A percentile compares a stretch with the other conserved stretches of the same genome.
Evolutionary conservation across 1,140 invertebrate genomes (phyloP).

Genomic region (Bombus haemorrhoidalis): DNA sequence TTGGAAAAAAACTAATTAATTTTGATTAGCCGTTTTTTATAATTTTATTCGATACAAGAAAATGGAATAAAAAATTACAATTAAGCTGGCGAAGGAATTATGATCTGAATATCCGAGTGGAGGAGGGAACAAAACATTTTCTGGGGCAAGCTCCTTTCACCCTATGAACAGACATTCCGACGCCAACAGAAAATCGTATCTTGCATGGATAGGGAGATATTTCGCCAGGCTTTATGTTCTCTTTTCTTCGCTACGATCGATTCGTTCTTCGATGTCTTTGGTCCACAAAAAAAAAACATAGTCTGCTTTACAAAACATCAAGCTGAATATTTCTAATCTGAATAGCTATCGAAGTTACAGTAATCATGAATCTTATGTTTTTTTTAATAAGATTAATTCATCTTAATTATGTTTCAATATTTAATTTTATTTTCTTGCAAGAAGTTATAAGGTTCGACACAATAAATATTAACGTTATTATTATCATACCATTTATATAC

Average conservation of each 20-base stretch:
- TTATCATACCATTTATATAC: neutral
- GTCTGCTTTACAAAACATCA: neutral
- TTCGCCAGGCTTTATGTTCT: constrained; percentile 23
- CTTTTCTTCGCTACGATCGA: constrained; percentile 21
- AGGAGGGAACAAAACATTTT: constrained; percentile 15
- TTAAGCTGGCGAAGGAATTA: neutral
- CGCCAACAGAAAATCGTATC: constrained; percentile 42
- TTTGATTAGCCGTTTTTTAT: neutral
- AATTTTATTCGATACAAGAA: neutral
- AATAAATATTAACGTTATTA: neutral
- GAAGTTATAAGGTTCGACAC: neutral
- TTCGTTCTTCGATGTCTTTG: constrained; percentile 5
- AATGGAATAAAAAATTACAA: neutral
- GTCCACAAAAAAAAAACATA: neutral
- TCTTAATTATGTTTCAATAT: too few species aligned
- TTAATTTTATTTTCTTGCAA: neutral
- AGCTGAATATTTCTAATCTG: neutral
- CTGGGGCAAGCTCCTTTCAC: constrained; percentile 31
- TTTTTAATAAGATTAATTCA: neutral
- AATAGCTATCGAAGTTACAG: neutral
- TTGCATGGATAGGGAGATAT: constrained; percentile 19
- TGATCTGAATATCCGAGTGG: neutral
- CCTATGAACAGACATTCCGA: constrained; percentile 27
- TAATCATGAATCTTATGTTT: neutral
- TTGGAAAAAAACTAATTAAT: neutral